These are phyloP conservation scores for Mormyrus proboscirostris DNA, from an alignment of 2,797 vertebrate genomes.

Conservation along the genomic window DNA sequence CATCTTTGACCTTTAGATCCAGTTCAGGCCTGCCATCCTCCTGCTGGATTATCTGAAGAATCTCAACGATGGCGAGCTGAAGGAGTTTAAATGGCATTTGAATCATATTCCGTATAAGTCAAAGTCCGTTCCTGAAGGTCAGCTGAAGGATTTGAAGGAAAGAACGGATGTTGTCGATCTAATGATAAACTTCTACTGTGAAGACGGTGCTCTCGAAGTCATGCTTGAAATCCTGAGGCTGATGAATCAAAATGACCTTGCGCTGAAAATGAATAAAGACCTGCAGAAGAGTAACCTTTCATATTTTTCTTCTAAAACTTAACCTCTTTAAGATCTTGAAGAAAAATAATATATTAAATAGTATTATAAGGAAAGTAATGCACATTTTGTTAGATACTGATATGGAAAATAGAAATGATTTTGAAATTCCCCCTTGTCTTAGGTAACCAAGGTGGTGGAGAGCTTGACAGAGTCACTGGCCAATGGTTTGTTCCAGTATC, in stretches of 20 bases:
- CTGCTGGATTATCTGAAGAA: conserved; percentile 16
- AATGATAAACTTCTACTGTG: conserved; percentile 31
- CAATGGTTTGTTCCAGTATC: neutral
- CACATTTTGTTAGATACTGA: neutral
- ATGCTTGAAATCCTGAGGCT: conserved; percentile 23
- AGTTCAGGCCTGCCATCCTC: neutral
- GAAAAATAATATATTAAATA: neutral
- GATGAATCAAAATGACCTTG: conserved; percentile 41
- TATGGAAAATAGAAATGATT: neutral
- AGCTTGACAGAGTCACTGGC: neutral
- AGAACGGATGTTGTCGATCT: conserved; percentile 28
- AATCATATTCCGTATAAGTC: conserved; percentile 2
- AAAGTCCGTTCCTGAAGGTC: conserved; percentile 9
- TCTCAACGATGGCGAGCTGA: neutral
- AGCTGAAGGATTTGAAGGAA: conserved; percentile 27
- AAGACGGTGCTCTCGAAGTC: neutral
- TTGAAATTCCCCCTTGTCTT: neutral
- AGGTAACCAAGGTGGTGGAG: neutral
- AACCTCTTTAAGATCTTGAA: neutral
- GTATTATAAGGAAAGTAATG: neutral
- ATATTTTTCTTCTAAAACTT: neutral
- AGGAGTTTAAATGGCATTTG: conserved; percentile 25
- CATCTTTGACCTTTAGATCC: neutral
- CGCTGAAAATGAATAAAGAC: neutral
- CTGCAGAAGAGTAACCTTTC: neutral